A percentile compares a stretch with the other conserved stretches of the same genome.
These are phyloP conservation scores for Diplodus puntazzo DNA, from an alignment of 2,797 vertebrate species.

Conservation along the genomic window DNA sequence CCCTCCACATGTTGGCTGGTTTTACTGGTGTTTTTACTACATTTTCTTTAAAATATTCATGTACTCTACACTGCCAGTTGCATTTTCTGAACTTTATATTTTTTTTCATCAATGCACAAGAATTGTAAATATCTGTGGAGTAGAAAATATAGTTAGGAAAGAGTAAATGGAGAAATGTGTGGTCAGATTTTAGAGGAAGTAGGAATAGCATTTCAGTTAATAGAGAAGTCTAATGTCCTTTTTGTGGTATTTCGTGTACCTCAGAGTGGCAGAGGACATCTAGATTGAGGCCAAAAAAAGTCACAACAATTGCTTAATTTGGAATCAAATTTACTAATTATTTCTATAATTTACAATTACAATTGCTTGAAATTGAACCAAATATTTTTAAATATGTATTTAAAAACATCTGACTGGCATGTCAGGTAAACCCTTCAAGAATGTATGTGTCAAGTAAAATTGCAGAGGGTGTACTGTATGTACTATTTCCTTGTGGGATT, in stretches of 20 bases:
- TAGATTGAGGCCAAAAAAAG: not conserved
- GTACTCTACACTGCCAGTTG: not conserved
- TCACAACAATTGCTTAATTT: slow-evolving; percentile 1
- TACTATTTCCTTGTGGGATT: not conserved
- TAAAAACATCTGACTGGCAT: not conserved
- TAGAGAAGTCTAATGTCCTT: not conserved
- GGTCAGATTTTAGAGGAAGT: not conserved
- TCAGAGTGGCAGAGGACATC: not conserved
- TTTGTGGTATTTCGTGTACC: not conserved
- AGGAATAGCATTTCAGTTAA: not conserved
- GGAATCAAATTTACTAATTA: not conserved
- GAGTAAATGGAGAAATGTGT: not conserved
- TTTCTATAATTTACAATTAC: not conserved
- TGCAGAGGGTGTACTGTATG: not conserved
- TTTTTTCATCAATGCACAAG: no score
- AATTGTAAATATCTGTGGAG: slow-evolving; percentile 5
- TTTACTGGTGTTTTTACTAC: slow-evolving; percentile 13
- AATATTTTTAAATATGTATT: not conserved
- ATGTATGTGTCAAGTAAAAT: no score
- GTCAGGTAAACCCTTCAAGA: not conserved
- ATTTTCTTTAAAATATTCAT: slow-evolving; percentile 36
- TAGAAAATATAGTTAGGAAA: slow-evolving; percentile 2
- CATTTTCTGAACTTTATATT: slow-evolving; percentile 10
- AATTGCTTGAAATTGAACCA: not conserved
- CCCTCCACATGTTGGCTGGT: slow-evolving; percentile 17